These are phyloP conservation scores for Gila orcuttii DNA, from an alignment of 2,113 vertebrate genomes.

Conservation along the genomic window DNA sequence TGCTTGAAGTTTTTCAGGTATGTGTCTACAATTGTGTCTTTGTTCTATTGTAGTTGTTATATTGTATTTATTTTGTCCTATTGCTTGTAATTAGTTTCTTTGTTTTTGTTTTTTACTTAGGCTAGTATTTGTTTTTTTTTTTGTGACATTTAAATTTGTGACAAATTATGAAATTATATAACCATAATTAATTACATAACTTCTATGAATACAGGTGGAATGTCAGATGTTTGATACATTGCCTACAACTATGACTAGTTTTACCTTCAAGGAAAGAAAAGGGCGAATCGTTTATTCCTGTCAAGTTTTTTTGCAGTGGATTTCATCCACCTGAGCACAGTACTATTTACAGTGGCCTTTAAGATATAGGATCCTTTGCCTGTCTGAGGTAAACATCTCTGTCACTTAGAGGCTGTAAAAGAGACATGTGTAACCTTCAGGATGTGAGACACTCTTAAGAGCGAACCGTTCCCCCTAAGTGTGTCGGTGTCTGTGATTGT, in stretches of 20 bases:
- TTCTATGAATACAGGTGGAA: neutral
- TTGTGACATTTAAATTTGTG: no score
- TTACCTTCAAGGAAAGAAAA: slow-evolving; percentile 20
- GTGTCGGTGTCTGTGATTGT: slow-evolving; percentile 2
- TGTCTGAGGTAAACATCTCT: slow-evolving; percentile 12
- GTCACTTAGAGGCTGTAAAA: slow-evolving; percentile 2
- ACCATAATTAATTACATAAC: neutral
- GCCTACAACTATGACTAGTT: slow-evolving; percentile 19
- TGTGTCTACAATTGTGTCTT: no score
- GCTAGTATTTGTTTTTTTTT: no score
- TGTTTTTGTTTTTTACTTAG: no score
- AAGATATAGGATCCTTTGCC: slow-evolving; percentile 10
- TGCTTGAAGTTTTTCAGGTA: no score
- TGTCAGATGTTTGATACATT: neutral
- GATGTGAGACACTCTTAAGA: slow-evolving; percentile 28
- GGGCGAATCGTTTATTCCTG: neutral
- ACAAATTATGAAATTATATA: no score
- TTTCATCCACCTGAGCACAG: slow-evolving; percentile 1
- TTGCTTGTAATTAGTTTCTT: no score
- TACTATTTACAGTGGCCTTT: slow-evolving; percentile 30
- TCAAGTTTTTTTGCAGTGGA: neutral
- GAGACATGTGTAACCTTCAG: slow-evolving; percentile 28
- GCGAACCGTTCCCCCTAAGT: slow-evolving; percentile 10
- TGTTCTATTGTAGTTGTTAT: no score
- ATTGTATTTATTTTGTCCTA: no score